Evolutionary conservation across 1,140 invertebrate species (phyloP).

Genomic region (Drosophila kikkawai): DNA sequence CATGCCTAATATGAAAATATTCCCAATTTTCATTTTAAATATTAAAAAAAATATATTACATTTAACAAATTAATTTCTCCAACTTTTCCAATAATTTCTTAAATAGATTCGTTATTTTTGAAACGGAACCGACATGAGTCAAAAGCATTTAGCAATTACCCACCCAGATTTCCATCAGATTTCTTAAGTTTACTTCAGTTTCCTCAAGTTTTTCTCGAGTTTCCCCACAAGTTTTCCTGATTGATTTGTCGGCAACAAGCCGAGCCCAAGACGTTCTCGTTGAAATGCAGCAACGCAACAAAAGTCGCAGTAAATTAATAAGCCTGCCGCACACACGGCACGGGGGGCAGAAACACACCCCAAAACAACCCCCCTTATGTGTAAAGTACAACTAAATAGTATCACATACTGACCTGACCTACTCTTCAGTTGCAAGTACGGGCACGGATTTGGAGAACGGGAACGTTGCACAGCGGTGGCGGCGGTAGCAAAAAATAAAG

Average conservation of each 20-base stretch:
- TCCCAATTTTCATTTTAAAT: not conserved
- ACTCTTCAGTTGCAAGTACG: slow-evolving; percentile 63
- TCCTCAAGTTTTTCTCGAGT: not conserved
- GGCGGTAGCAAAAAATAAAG: slow-evolving; percentile 46
- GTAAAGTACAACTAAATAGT: slow-evolving; percentile 61
- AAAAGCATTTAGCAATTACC: not conserved
- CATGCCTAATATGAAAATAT: not conserved
- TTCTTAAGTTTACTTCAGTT: not conserved
- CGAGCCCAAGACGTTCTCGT: not conserved
- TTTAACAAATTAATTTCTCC: not conserved
- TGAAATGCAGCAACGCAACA: slow-evolving; percentile 34
- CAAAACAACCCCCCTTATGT: slow-evolving; percentile 1
- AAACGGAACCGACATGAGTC: not conserved
- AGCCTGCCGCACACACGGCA: slow-evolving; percentile 31
- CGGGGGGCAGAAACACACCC: not conserved
- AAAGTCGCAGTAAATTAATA: slow-evolving; percentile 55
- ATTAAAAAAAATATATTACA: not conserved
- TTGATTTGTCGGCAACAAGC: slow-evolving; percentile 36
- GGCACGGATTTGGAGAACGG: slow-evolving; percentile 37
- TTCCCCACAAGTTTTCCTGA: slow-evolving; percentile 16
- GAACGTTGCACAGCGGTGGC: slow-evolving; percentile 58
- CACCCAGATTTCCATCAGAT: slow-evolving; percentile 9
- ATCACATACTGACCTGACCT: slow-evolving; percentile 81
- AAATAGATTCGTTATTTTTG: slow-evolving; percentile 5
- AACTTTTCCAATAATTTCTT: no score